Base-by-base conservation (phyloP, 2,888 invertebrate species). In the Microplitis manilae region DNA sequence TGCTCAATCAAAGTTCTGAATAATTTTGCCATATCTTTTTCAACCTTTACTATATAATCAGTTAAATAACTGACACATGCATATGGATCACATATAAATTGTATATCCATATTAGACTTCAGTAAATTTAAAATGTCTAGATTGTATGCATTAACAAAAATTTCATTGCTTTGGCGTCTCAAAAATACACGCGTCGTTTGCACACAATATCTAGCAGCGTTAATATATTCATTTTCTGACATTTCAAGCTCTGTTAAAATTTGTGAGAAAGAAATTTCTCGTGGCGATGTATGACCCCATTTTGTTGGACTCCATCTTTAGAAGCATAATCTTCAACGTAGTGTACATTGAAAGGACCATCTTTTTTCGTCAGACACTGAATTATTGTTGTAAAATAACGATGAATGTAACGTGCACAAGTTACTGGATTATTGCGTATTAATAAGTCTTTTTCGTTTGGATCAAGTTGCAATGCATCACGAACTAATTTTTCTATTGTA, bases 91-190 rank as follows among this genome's bases (percentile, higher is more conserved):
- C 68, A 17, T 15, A 75, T 39, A 20, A 75, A 75, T 15, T 68
- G 75, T 1, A 75, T 50, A 75, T 75, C 75, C 68, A 75, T 75
- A 60, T 75, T 75, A 1, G 75, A 59, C 38, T 75, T 60, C 9
- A 75, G 38, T 1, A 75, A 9, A 7, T 9, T 50, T 6, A 60
- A 13, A 15, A 75, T 75, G 1, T 30, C 60, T 39, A 1, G 50
- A 38, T 62, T 75, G 8, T 75, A 75, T 5, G 59, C 30, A 61
- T 75, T 75, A 0, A 75, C 38, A 0, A 30, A 30, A 1, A 75
- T 68, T 5, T 61, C 75, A 9, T 59, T 6, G 0, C 68, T 68
- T 68, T 9, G 61, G 13, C 75, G 68, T 39, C 59, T 60, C 2
- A 75, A 15, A 60, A 75, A 75, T 9, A 75, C n/a, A n/a, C 38